phyloP scores from a whole-genome alignment of 2,113 vertebrate genomes.

The Nestor notabilis region DNA sequence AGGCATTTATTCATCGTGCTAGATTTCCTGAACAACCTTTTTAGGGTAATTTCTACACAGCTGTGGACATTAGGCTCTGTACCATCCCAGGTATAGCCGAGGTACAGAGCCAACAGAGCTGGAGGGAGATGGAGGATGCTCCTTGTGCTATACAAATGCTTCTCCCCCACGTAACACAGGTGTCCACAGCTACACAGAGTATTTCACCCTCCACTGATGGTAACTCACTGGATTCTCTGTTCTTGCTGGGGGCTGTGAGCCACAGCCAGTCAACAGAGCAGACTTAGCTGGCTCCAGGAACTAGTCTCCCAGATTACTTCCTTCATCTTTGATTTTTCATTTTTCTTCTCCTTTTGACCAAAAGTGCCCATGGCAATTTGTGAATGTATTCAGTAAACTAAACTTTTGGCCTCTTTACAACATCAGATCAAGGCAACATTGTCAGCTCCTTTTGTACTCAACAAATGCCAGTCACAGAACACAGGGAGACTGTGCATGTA shows the following conservation, averaged over 20 bases:
- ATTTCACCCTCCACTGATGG: rapidly evolving
- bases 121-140: neutral
- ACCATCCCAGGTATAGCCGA: neutral
- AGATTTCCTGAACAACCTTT: neutral
- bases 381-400: neutral
- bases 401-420: neutral
- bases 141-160: neutral
- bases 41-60: neutral
- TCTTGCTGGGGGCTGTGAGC: neutral
- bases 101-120: neutral
- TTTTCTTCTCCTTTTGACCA: neutral
- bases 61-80: neutral
- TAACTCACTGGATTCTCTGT: neutral
- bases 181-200: neutral
- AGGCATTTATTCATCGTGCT: neutral
- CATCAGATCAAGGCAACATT: neutral
- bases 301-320: neutral
- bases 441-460: neutral
- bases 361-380: neutral
- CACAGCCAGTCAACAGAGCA: neutral
- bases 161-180: neutral
- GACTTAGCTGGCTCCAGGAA: neutral
- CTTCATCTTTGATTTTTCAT: neutral
- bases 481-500: rapidly evolving
- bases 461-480: neutral